Base-by-base conservation (phyloP, 2,797 vertebrate genomes). In the Schizopygopsis malacanthus region DNA sequence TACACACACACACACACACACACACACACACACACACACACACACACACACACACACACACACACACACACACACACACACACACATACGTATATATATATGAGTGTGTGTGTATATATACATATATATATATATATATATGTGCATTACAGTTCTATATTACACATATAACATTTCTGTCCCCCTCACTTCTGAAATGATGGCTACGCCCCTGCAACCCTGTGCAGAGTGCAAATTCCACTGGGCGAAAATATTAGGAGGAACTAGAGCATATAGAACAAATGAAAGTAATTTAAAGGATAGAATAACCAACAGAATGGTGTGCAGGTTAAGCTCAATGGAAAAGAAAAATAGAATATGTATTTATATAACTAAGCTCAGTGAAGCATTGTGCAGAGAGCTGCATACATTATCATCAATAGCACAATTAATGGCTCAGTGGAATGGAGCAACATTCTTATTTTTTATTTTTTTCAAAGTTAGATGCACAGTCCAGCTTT, bases 401-500 rank as follows among this genome's bases (percentile, higher is more conserved):
- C 52, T 41, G 33, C 33, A 59, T 78, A 25, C 59, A 41, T 78
- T 61, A 61, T 43, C 54, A 41, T 41, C 22, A 61, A 22, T 15
- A 25, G 54, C 50, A 56, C 75, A 83, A 45, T 75, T 59, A 75
- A 12, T 63, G 28, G 71, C 56, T 45, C 54, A 16, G 56, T 75
- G 72, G 71, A 76, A 83, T 37, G 28, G 9, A 63, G 82, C 28
- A 18, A 15, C 6, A 45, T 33, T 71, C 72, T 54, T 22, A 10
- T 52, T 28, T 28, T 28, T 47, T 1, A 39, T 6, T 78, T 81
- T 41, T 16, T 43, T n/a, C 41, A 10, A 83, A 65, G 22, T 63
- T 63, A 18, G 56, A 83, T 83, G 28, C 25, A 65, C 41, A 72
- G 52, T 83, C 25, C 28, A 50, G 71, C 56, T 25, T 83, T 12